Base-by-base conservation (phyloP, 2,113 vertebrate genomes). In the Tympanuchus pallidicinctus region DNA sequence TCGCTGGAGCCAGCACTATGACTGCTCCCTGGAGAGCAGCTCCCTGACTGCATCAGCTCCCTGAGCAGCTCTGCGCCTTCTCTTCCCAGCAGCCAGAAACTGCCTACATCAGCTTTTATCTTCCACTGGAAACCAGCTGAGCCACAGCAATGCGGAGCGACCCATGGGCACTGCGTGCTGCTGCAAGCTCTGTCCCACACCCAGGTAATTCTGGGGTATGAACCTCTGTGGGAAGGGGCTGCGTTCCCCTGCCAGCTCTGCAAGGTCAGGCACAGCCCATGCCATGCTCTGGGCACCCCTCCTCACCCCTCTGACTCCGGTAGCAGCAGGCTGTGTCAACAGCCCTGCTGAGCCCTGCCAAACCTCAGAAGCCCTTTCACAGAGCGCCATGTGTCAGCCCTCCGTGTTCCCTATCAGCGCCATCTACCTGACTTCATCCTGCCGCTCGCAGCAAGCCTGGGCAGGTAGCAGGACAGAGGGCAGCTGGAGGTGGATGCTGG, bases 341-440 rank as follows among this genome's bases (percentile, higher is more conserved):
- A 56, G 59, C 32, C 24, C 72, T 14, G 22, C 82, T 30, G 38
- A n/a, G n/a, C 14, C 50, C 38, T 88, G 67, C 54, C 82, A 86
- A 91, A 88, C 48, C 88, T 82, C 67, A 50, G 30, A 65, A 94
- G 32, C 72, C 66, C 82, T 95, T 94, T 91, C 86, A 81, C 65
- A 88, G 66, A 52, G 69, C 90, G 69, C 32, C 56, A 25, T 13
- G 73, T 34, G 72, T 88, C 79, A 91, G 50, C 19, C 19, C 18
- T 1, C 24, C 0, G 0, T n/a, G n/a, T 60, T 42, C 50, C 4
- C 0, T n/a, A 11, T 32, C 6, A 4, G 50, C 65, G 75, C 88
- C 90, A 38, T 16, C 71, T 54, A 15, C 60, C 45, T 65, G 59
- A 25, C 54, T 71, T 22, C 42, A 1, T 21, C 42, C 54, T 70